These are phyloP conservation scores for Sprattus sprattus DNA, from an alignment of 2,113 vertebrate species.

Conservation along the genomic window DNA sequence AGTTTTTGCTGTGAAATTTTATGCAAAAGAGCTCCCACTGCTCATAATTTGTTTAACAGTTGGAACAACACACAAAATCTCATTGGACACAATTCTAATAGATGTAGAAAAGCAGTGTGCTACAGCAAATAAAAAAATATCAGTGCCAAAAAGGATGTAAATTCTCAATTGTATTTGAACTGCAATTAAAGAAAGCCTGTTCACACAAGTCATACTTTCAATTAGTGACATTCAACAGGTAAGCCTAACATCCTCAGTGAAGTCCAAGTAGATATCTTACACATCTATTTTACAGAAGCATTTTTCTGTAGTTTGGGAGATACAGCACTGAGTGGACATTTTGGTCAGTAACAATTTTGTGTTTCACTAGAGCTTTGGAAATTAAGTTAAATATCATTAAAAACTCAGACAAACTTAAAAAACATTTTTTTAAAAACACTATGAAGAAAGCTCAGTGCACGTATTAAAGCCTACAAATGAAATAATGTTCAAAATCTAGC, in stretches of 20 bases:
- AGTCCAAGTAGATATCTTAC: background rate
- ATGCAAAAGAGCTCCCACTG: background rate
- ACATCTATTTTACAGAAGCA: background rate
- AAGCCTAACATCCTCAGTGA: background rate
- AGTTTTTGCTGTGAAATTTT: background rate
- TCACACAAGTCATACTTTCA: background rate
- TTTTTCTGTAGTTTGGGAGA: background rate
- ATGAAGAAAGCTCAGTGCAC: background rate
- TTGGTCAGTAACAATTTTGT: slow-evolving; percentile 12
- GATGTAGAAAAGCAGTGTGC: background rate
- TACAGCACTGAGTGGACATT: background rate
- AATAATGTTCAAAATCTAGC: background rate
- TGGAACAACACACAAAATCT: slow-evolving; percentile 32
- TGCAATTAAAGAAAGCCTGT: slow-evolving; percentile 14
- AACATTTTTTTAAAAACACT: background rate
- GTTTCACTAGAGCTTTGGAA: background rate
- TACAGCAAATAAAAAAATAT: slow-evolving; percentile 37
- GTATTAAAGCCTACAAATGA: background rate
- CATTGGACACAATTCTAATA: slow-evolving; percentile 41
- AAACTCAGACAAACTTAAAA: background rate
- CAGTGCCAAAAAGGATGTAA: slow-evolving; percentile 54
- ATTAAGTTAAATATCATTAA: background rate
- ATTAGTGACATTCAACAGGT: background rate
- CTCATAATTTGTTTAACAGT: slow-evolving; percentile 28
- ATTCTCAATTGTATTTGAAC: slow-evolving; percentile 37